A percentile compares a stretch with the other conserved stretches of the same genome.
phyloP scores from a whole-genome alignment of 2,113 vertebrate genomes.

The Phalacrocorax aristotelis region DNA sequence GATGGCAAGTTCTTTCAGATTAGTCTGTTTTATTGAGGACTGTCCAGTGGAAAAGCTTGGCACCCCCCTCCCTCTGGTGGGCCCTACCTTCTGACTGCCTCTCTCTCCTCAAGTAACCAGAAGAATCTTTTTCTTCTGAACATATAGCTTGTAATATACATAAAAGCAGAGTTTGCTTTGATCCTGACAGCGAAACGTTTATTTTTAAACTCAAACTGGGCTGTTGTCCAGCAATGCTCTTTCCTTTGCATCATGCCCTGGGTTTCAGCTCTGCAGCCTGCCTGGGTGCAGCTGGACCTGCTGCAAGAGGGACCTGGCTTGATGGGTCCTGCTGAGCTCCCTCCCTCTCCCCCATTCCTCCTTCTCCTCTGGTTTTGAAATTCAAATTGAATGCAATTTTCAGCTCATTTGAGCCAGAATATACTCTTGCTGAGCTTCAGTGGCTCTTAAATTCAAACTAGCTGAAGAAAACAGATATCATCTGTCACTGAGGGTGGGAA shows the following conservation, averaged over 20 bases:
- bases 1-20: slow-evolving; percentile 1
- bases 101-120: slow-evolving; percentile 48
- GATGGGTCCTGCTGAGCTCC: slow-evolving; percentile 52
- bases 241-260: slow-evolving; percentile 59
- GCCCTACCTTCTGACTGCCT: not conserved
- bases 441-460: slow-evolving; percentile 84
- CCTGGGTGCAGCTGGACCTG: slow-evolving; percentile 61
- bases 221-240: slow-evolving; percentile 75
- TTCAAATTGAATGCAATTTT: slow-evolving; percentile 89
- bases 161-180: slow-evolving; percentile 78
- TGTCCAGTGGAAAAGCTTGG: slow-evolving; percentile 18
- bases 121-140: slow-evolving; percentile 64
- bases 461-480: slow-evolving; percentile 84
- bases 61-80: not conserved
- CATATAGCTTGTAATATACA: slow-evolving; percentile 68
- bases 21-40: slow-evolving; percentile 3
- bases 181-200: slow-evolving; percentile 78
- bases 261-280: slow-evolving; percentile 56
- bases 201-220: slow-evolving; percentile 80
- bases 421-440: slow-evolving; percentile 84
- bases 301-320: slow-evolving; percentile 54
- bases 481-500: slow-evolving; percentile 76
- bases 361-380: slow-evolving; percentile 79
- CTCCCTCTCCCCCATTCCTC: not conserved
- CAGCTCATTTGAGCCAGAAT: slow-evolving; percentile 88